A percentile compares a stretch with the other conserved stretches of the same genome.
These are phyloP conservation scores for Boloria selene DNA, from an alignment of 2,888 invertebrate species.

Conservation along the genomic window DNA sequence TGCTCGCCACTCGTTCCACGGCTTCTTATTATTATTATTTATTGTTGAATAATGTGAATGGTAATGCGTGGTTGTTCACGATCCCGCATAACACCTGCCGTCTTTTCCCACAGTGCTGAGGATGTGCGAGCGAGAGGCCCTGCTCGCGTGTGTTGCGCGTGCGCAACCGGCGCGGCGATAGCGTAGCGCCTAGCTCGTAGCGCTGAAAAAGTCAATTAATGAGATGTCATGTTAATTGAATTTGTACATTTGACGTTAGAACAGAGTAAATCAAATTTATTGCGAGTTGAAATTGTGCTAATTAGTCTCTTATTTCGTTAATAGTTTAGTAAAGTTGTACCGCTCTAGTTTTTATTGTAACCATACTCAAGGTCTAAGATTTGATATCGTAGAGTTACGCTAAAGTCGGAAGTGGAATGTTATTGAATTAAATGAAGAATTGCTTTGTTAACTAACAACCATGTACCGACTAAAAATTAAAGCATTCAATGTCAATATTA, in stretches of 20 bases:
- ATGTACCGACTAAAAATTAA: no score
- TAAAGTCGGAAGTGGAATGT: no score
- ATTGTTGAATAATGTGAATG: conserved; percentile 83
- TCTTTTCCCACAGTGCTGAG: conserved; percentile 83
- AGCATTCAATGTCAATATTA: no score
- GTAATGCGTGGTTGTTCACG: conserved; percentile 83
- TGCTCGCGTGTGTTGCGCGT: conserved; percentile 68
- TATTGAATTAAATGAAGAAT: no score
- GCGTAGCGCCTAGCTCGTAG: conserved; percentile 57
- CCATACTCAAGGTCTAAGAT: no score
- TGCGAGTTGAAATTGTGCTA: no score
- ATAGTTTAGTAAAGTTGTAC: no score
- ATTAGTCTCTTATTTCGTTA: no score
- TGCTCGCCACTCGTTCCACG: conserved; percentile 80
- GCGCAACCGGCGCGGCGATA: conserved; percentile 54
- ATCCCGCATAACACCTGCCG: conserved; percentile 84
- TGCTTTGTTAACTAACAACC: no score
- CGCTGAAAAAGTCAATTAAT: conserved; percentile 45
- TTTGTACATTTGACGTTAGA: conserved; percentile 15
- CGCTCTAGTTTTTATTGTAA: no score
- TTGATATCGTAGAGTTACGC: no score
- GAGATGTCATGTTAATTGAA: conserved; percentile 51
- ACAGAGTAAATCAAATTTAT: not conserved
- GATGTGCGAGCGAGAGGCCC: conserved; percentile 66
- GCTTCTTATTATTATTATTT: conserved; percentile 82